Evolutionary conservation across 2,113 vertebrate genomes (phyloP), one percentile per base, ranked within the genome.

Genomic region (Poeciliopsis turrubarensis): DNA sequence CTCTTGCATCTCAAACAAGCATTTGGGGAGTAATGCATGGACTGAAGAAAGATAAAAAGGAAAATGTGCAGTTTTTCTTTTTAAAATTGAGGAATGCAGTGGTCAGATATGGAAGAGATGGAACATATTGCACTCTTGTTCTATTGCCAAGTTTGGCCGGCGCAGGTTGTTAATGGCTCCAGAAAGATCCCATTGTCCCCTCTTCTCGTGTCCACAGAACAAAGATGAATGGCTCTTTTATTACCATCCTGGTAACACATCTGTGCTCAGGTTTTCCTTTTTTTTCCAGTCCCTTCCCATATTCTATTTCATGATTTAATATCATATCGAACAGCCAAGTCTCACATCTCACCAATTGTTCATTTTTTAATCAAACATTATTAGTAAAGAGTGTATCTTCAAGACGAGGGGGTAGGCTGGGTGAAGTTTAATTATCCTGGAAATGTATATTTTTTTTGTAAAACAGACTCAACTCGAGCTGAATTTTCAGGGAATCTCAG

Each of bases 211-310:
- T 86, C 86, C 77, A n/a, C 78, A 74, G 91, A 92, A 93, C 91
- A 94, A 90, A 94, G 93, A 93, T 51, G 47, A 87, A 93, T 92
- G 67, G 89, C 83, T 88, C 76, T 92, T 93, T 94, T 89, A 94
- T 92, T 92, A 86, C 82, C 68, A 87, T 87, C 72, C 79, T 86
- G 80, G 89, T 87, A 80, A 89, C 90, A 89, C 90, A 84, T 89
- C 83, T 84, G 63, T 27, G 70, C 84, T 86, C 86, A 82, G 75
- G 70, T 73, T 86, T 78, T 80, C 63, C 25, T 62, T 82, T 34
- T 83, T 75, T 84, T 73, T 2, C 77, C 80, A 70, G 64, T 74
- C 80, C 70, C 65, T 77, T 85, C 77, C 82, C 72, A 71, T 79
- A 72, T 67, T 73, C 68, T 71, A 79, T 90, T 80, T 89, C 90